A percentile compares a stretch with the other conserved stretches of the same genome.
Conservation (phyloP, 2,113 vertebrate genomes). For the Sturnira hondurensis region DNA sequence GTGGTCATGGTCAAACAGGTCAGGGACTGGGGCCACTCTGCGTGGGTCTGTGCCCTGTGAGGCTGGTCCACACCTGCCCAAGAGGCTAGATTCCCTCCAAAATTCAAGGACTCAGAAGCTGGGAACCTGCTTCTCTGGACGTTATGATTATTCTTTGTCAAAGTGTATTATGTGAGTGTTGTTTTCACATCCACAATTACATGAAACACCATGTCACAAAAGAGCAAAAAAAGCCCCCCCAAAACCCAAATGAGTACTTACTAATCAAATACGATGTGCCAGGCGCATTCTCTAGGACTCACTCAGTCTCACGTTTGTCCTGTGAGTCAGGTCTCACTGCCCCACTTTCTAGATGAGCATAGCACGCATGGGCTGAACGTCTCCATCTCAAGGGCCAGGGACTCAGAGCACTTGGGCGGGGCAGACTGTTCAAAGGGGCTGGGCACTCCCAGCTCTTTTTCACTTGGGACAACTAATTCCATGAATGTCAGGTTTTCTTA, state of each 20-base stretch:
- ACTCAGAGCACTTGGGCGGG: neutral
- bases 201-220: no score
- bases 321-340: neutral
- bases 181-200: neutral
- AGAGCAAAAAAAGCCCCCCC: neutral
- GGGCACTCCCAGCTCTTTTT: neutral
- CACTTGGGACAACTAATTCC: neutral
- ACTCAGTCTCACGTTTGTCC: neutral
- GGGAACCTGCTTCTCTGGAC: neutral
- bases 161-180: neutral
- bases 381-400: neutral
- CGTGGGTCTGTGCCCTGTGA: rapidly evolving
- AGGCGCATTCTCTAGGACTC: neutral
- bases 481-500: neutral
- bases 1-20: neutral
- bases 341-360: neutral
- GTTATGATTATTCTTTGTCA: neutral
- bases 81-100: neutral
- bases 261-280: neutral
- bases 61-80: rapidly evolving
- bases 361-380: rapidly evolving
- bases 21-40: rapidly evolving
- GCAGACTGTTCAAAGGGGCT: neutral
- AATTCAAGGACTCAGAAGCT: neutral
- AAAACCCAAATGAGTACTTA: no score